Conservation (phyloP, 2,113 vertebrate genomes). For the Ctenodactylus gundi region DNA sequence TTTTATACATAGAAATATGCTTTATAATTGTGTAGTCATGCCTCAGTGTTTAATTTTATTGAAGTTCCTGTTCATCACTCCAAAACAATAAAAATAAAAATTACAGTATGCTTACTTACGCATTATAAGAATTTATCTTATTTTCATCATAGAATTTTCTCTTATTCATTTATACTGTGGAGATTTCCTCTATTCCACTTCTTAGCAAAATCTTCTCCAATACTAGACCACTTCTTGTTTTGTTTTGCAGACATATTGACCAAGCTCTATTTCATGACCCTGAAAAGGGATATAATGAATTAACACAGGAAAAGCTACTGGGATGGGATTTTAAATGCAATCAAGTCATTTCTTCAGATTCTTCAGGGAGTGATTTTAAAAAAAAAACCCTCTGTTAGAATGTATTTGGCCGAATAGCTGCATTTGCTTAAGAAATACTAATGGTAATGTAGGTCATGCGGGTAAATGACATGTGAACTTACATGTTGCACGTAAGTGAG, state of each 20-base stretch:
- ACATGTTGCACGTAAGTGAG: background rate
- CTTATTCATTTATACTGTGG: too few species aligned
- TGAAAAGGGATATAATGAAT: conserved; percentile 3
- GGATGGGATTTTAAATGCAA: conserved; percentile 29
- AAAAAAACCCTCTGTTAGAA: background rate
- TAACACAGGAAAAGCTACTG: conserved; percentile 55
- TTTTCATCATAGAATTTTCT: background rate
- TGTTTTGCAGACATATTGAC: conserved; percentile 34
- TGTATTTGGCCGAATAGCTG: background rate
- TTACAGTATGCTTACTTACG: too few species aligned
- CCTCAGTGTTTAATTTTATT: background rate
- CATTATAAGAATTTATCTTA: too few species aligned
- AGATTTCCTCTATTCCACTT: too few species aligned
- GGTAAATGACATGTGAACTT: background rate
- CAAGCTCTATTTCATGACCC: conserved; percentile 52
- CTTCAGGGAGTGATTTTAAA: conserved; percentile 49
- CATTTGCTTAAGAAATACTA: conserved; percentile 32
- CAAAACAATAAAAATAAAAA: conserved; percentile 18
- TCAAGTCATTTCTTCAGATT: conserved; percentile 59
- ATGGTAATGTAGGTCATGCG: background rate
- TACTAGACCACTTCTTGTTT: background rate
- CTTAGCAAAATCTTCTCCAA: background rate
- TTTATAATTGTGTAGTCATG: background rate
- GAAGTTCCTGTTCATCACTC: background rate
- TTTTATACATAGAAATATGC: background rate